Base-by-base conservation (phyloP, 2,113 vertebrate genomes). In the Orthonyx spaldingii region DNA sequence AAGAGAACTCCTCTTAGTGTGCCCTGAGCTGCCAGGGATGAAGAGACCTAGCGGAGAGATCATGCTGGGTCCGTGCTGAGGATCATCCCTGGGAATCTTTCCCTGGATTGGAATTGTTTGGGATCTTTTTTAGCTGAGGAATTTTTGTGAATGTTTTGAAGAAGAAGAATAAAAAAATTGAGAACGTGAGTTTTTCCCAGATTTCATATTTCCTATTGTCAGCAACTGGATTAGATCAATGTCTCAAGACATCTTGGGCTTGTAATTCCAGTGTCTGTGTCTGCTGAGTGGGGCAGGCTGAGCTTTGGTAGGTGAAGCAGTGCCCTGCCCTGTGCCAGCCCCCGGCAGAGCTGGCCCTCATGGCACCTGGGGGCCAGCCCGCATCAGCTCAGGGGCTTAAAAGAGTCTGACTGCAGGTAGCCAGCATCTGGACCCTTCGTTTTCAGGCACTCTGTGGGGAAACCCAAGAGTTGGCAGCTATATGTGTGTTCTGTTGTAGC, bases 171-270 rank as follows among this genome's bases (percentile, higher is more conserved):
- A 6, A n/a, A 63, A 64, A 56, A 35, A 32, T 22, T 0, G 57
- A 56, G 41, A 79, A 49, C 0, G 1, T 49, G 20, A 7, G 6
- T 2, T 56, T 56, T 49, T 0, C 57, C 57, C 30, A 37, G 17
- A 57, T 72, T 72, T 64, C 50, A 50, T 14, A 37, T 37, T 72
- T 88, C 32, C 50, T 64, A 32, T 35, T 42, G 24, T 50, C 13
- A 50, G 52, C 49, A 30, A 42, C 71, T 50, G 44, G 32, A 42
- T 50, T 50, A 66, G 26, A 57, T 16, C 47, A 84, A 84, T 0
- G 0, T 30, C 52, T 57, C 0, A 0, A 57, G 24, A 49, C 1
- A 2, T 13, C 16, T 35, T 30, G 52, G 30, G 8, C 16, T 49
- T 66, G 50, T n/a, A 66, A 21, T 32, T 8, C 16, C 42, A 49